phyloP scores from a whole-genome alignment of 2,113 vertebrate species.

The Rhagologus leucostigma region DNA sequence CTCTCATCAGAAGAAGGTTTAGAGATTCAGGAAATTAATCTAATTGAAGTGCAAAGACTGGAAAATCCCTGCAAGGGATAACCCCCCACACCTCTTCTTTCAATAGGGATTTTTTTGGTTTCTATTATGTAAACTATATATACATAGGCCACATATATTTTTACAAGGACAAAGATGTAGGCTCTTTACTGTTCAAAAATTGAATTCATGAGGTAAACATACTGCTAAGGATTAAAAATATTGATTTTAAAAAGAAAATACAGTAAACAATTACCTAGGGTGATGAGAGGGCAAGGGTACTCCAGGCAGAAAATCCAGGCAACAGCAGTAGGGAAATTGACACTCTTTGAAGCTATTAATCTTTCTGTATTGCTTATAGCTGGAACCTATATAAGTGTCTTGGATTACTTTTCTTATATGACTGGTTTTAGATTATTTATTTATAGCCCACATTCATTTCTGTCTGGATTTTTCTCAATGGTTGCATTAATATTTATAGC shows the following conservation, averaged over 20 bases:
- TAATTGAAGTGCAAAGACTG: background rate
- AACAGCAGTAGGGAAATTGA: background rate
- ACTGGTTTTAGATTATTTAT: background rate
- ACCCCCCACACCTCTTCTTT: fast-evolving
- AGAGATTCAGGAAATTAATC: background rate
- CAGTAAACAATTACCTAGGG: background rate
- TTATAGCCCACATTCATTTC: background rate
- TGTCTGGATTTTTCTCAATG: background rate
- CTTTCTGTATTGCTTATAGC: background rate
- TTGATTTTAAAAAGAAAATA: background rate
- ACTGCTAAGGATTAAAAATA: background rate
- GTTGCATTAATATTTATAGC: background rate
- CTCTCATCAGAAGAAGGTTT: background rate
- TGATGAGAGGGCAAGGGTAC: background rate
- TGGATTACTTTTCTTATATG: background rate
- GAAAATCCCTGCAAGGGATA: background rate
- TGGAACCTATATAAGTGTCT: background rate
- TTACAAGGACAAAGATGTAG: background rate
- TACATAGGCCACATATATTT: background rate
- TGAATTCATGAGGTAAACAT: background rate
- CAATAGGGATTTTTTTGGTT: background rate
- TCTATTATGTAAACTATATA: background rate
- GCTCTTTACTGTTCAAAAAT: background rate
- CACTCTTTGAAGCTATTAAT: background rate
- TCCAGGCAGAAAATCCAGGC: background rate